Evolutionary conservation across 2,113 vertebrate species (phyloP), one percentile per base, ranked within the genome.

Genomic region (Gopherus flavomarginatus): DNA sequence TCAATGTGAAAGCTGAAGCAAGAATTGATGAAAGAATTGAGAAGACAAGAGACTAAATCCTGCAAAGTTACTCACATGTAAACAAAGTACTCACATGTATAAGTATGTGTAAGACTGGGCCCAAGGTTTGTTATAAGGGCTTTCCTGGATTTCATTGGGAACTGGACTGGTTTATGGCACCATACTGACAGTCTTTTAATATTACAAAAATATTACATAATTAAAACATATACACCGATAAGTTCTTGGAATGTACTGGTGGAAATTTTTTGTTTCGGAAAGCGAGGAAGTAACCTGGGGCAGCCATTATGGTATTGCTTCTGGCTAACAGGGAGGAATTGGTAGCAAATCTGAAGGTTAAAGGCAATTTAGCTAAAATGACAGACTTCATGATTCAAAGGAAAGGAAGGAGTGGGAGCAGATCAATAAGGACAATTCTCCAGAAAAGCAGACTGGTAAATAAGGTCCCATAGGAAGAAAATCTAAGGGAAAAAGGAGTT

Each of bases 1-100:
- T 86, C 86, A 93, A 96, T 97, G 97, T 96, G 96, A 96, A 95
- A 97, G 91, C 93, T 84, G 81, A 96, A 94, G 47, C 87, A 87
- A 59, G 1, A 52, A 26, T n/a, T 84, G 89, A 79, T n/a, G 65
- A 72, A 38, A 72, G 65, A 93, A 97, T 92, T 96, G 95, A 93
- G 96, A 90, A 94, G 92, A 38, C 65, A 91, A 89, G 92, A 91
- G 95, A 83, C n/a, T 89, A 84, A 94, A 90, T 84, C 65, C 35
- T 86, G 84, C 88, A 92, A 83, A 95, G 84, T 93, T 91, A 91
- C 81, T 96, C 95, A 87, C 92, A 92, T 95, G 87, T 91, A 91
- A 42, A 42, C 42, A 42, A 42, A 42, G 42, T 42, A 90, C 81
- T 96, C 95, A 87, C 92, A 92, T 95, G 87, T 91, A 91, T 49